phyloP scores from a whole-genome alignment of 2,113 vertebrate genomes.

The Elephas maximus region DNA sequence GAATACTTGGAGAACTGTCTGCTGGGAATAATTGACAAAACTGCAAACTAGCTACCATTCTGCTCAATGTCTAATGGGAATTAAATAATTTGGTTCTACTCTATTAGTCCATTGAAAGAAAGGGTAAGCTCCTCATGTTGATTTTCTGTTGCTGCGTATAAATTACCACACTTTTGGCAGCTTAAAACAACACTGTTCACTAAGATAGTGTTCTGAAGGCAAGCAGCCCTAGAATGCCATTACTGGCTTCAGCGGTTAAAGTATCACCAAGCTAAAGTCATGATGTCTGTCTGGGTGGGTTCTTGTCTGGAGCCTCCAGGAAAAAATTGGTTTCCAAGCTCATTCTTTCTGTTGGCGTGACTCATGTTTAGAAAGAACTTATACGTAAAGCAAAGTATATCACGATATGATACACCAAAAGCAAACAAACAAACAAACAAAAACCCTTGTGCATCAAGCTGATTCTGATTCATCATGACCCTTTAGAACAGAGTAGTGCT shows the following conservation, averaged over 20 bases:
- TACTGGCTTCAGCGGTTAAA: neutral
- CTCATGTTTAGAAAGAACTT: too few species aligned
- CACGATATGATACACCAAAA: too few species aligned
- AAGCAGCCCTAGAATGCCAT: neutral
- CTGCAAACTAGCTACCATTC: neutral
- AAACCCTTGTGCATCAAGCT: too few species aligned
- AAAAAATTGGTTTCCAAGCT: too few species aligned
- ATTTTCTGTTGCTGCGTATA: neutral
- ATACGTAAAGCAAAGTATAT: too few species aligned
- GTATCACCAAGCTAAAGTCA: neutral
- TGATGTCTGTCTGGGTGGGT: neutral
- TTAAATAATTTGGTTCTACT: neutral
- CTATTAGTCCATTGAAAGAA: neutral
- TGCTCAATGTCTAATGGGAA: neutral
- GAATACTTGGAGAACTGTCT: neutral
- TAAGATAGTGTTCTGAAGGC: neutral
- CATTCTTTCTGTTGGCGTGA: neutral
- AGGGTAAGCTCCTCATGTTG: neutral
- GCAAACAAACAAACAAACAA: too few species aligned
- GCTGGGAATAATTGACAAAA: neutral
- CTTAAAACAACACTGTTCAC: neutral
- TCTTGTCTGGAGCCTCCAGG: neutral
- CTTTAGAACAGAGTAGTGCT: too few species aligned
- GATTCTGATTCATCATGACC: too few species aligned
- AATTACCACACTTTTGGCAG: neutral